Percentiles rank a stretch among this genome's conserved stretches.
Evolutionary conservation across 2,113 vertebrate genomes (phyloP).

Genomic region (Sinocyclocheilus rhinocerous): DNA sequence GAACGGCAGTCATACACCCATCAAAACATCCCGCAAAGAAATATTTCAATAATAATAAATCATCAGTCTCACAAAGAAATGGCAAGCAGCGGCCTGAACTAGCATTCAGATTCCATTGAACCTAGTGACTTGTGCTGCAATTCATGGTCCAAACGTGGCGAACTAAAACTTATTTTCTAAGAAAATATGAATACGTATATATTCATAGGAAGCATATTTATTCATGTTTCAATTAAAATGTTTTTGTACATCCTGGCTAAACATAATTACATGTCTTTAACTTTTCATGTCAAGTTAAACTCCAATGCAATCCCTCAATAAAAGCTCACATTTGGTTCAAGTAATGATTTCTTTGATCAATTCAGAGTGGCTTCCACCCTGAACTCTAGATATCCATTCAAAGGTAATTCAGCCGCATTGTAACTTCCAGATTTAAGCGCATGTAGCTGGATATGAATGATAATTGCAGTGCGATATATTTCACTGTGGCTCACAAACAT

Average conservation of each 20-base stretch:
- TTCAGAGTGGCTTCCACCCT: not conserved
- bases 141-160: slow-evolving; percentile 40
- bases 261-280: not conserved
- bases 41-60: not conserved
- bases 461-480: not conserved
- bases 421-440: not conserved
- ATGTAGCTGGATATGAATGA: not conserved
- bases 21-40: not conserved
- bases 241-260: not conserved
- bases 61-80: not conserved
- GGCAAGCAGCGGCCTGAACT: slow-evolving; percentile 2
- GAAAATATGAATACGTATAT: slow-evolving; percentile 46
- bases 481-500: slow-evolving; percentile 4
- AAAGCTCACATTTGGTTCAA: slow-evolving; percentile 33
- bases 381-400: not conserved
- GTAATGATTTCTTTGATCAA: not conserved
- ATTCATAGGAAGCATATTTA: slow-evolving; percentile 40
- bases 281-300: slow-evolving; percentile 26
- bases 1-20: slow-evolving; percentile 46
- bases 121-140: slow-evolving; percentile 37
- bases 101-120: not conserved
- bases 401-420: not conserved
- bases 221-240: slow-evolving; percentile 30
- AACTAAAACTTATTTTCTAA: slow-evolving; percentile 55
- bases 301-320: slow-evolving; percentile 45